Percentiles rank a stretch among this genome's conserved stretches.
Conservation (phyloP, 2,797 vertebrate species). For the Lepilemur ruficaudatus region DNA sequence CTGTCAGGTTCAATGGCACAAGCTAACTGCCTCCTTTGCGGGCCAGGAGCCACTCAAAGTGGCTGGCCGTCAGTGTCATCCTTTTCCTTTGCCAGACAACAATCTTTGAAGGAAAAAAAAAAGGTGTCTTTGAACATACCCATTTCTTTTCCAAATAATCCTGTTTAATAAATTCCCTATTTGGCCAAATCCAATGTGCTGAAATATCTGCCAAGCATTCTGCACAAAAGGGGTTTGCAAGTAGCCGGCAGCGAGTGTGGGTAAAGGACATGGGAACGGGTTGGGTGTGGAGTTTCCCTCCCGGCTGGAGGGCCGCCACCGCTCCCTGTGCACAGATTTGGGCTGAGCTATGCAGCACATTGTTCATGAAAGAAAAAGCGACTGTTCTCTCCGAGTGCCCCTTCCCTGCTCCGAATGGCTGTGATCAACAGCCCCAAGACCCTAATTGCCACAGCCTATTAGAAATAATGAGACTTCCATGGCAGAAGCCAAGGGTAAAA, state of each 20-base stretch:
- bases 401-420: constrained; percentile 69
- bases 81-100: constrained; percentile 9
- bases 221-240: constrained; percentile 47
- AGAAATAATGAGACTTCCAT: constrained; percentile 90
- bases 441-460: constrained; percentile 90
- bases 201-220: background rate
- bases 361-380: constrained; percentile 77
- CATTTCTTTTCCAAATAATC: constrained; percentile 35
- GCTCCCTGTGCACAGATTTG: constrained; percentile 48
- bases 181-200: background rate
- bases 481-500: constrained; percentile 83
- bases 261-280: constrained; percentile 52
- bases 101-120: background rate
- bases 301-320: background rate
- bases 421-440: constrained; percentile 80
- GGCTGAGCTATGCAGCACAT: constrained; percentile 71
- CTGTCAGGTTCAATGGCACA: background rate
- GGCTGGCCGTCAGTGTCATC: background rate
- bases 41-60: background rate
- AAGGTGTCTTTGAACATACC: background rate
- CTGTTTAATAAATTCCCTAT: constrained; percentile 15
- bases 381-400: constrained; percentile 71
- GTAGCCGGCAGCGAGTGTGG: background rate
- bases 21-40: background rate
- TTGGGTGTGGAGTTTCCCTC: constrained; percentile 61